Percentiles rank a stretch among this genome's conserved stretches.
These are phyloP conservation scores for Steatocranus sp. DNA, from an alignment of 2,797 vertebrate species.

Conservation along the genomic window DNA sequence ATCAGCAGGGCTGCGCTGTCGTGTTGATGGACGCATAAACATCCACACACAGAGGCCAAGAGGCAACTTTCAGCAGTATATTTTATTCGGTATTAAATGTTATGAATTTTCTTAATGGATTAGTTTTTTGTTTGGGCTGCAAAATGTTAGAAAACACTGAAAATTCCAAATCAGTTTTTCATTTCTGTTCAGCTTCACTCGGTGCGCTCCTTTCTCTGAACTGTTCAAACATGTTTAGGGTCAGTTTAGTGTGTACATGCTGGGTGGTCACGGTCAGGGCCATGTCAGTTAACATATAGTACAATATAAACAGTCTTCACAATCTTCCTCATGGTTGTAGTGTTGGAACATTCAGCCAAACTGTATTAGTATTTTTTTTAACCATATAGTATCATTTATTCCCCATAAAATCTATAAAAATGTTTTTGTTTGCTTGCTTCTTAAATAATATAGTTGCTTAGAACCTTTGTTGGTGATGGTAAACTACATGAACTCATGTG, in stretches of 20 bases:
- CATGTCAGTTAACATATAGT: neutral
- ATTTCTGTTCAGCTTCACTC: neutral
- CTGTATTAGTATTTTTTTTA: neutral
- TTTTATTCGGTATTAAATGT: neutral
- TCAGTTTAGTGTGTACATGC: neutral
- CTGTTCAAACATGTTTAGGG: neutral
- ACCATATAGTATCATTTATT: neutral
- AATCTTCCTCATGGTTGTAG: neutral
- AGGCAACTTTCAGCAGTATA: neutral
- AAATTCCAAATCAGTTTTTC: neutral
- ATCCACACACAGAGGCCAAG: neutral
- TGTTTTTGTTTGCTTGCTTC: neutral
- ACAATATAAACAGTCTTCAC: neutral
- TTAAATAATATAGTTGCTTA: neutral
- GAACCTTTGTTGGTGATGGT: neutral
- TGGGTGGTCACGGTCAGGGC: neutral
- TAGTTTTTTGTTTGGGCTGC: neutral
- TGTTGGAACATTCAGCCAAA: neutral
- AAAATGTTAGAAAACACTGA: neutral
- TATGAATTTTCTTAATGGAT: neutral
- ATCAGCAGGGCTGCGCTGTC: conserved; percentile 44
- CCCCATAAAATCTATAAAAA: neutral
- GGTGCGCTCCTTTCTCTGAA: neutral
- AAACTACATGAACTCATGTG: neutral
- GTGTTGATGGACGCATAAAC: neutral